Evolutionary conservation across 1,140 invertebrate species (phyloP), one percentile per base, ranked within the genome.

Genomic region (Drosophila rufa): DNA sequence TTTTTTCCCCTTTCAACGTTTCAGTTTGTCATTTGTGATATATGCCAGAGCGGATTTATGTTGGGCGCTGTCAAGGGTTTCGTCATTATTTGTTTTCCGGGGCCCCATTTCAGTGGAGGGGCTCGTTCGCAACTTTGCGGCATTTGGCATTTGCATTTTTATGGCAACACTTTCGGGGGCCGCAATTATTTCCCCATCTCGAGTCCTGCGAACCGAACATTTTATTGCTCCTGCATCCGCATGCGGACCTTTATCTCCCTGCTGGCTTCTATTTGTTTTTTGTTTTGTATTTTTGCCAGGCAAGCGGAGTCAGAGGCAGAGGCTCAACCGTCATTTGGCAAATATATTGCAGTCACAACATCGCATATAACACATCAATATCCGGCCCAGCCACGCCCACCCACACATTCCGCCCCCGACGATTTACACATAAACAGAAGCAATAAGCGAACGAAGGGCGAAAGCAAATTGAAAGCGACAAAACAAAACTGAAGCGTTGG

Each of bases 121-220:
- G 15, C 48, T 67, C 60, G 43, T 69, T 69, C 56, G 56, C 50
- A 60, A 77, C 74, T 59, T 74, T 73, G 71, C 75, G 65, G 74
- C 80, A 80, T 61, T 82, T 69, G 64, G 75, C 80, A 83, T 86
- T 82, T 86, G 77, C 84, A 89, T 84, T 89, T 87, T 87, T 79
- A 80, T 87, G 84, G 61, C 65, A 79, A 80, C 77, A 80, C 68
- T 73, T 74, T 67, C 68, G 69, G 68, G 53, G 61, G 48, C 69
- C 66, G 74, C 81, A 90, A 90, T 89, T 89, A 90, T 89, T 89
- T 79, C 80, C 73, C 74, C 80, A 79, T 90, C 82, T 79, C 66
- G 51, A 42, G 55, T 59, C 45, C 77, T 43, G 64, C 58, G 68
- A 89, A 76, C 27, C 68, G 59, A 83, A 68, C 19, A 75, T 87